Base-by-base conservation (phyloP, 2,888 invertebrate species). In the Mythimna vitellina region DNA sequence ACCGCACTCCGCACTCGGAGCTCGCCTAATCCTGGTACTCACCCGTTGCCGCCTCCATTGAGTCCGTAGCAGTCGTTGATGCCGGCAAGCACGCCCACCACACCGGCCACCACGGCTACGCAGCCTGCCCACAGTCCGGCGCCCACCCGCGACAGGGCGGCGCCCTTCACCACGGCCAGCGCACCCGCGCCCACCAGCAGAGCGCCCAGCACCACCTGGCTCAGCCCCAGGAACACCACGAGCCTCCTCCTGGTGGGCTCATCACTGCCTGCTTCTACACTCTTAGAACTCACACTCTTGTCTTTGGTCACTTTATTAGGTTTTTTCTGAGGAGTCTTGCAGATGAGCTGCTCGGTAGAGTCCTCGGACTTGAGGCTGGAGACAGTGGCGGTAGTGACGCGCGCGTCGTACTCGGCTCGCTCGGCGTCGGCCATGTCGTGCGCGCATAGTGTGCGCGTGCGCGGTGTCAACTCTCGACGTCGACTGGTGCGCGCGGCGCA, bases 71-170 rank as follows among this genome's bases (percentile, higher is more conserved):
- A 96, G 84, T 96, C 96, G 81, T 96, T 96, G 83, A 97, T 96
- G 63, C 96, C 96, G 78, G 97, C 97, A 12, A 97, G 93, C 65
- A 97, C 96, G 7, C 97, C 97, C 8, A 97, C 93, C 0, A 95
- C 94, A 1, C 97, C 97, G 0, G 97, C 96, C 9, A 96, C 96
- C 22, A 97, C 96, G 14, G 97, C 97, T 56, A 97, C 93, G 77
- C 97, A 96, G 29, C 97, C 97, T 61, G 97, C 97, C 97, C 97
- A 97, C 70, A 97, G 94, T 5, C 97, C 97, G 3, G 97, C 97
- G 32, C 97, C 97, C 42, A 96, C 96, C 67, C 96, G 90, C 46
- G 97, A 93, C 79, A 96, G 90, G 76, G 96, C 94, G 61, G 97
- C 97, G 61, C 97, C 97, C 89, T 97, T 97, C 80, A 97, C 96